Conservation (phyloP, 2,888 invertebrate genomes). For the Chrysomela aeneicollis region DNA sequence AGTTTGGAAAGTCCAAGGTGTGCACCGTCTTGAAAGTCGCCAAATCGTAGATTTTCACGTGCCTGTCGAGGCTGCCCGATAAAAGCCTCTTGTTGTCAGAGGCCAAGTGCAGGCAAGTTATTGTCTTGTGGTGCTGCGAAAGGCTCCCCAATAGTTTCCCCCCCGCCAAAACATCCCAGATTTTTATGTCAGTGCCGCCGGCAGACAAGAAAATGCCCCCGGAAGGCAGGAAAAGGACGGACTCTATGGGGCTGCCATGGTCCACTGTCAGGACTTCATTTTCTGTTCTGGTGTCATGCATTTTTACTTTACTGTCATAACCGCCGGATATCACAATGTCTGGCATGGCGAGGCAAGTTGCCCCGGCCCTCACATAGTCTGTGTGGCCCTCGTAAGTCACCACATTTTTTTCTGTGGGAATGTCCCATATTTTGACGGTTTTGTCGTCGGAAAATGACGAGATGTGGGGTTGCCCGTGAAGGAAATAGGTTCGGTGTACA, state of each 20-base stretch:
- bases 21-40: conserved; percentile 87
- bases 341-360: conserved; percentile 77
- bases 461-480: conserved; percentile 79
- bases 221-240: conserved; percentile 84
- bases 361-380: conserved; percentile 88
- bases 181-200: conserved; percentile 79
- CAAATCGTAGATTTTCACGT: conserved; percentile 92
- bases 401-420: conserved; percentile 80
- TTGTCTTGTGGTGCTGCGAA: conserved; percentile 94
- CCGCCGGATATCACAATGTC: conserved; percentile 85
- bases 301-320: conserved; percentile 86
- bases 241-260: conserved; percentile 91
- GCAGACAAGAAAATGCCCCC: conserved; percentile 92
- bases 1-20: conserved; percentile 89
- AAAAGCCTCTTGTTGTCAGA: conserved; percentile 83
- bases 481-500: conserved; percentile 84
- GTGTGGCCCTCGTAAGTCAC: conserved; percentile 72
- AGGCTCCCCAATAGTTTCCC: conserved; percentile 85
- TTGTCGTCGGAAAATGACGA: conserved; percentile 93
- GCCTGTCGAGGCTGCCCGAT: conserved; percentile 91
- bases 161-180: conserved; percentile 93
- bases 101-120: conserved; percentile 85
- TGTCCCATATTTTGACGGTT: conserved; percentile 88
- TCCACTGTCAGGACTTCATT: conserved; percentile 77
- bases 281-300: conserved; percentile 85